phyloP scores from a whole-genome alignment of 2,888 invertebrate species.

The Cerastis leucographa region DNA sequence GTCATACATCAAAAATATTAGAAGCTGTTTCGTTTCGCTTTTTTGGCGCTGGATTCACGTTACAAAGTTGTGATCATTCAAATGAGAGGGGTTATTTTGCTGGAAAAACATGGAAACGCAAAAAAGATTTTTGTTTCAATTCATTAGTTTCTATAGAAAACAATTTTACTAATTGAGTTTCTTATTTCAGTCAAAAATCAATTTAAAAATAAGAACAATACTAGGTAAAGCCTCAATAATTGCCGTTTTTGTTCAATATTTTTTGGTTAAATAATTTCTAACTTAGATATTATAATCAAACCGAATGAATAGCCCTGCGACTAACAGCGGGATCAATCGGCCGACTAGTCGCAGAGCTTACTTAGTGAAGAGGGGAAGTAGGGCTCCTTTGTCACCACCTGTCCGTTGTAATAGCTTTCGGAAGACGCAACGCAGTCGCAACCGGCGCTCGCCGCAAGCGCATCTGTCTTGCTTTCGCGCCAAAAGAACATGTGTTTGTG shows the following conservation, averaged over 20 bases:
- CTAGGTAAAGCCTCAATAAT: constrained; percentile 1
- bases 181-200: constrained; percentile 1
- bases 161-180: constrained; percentile 27
- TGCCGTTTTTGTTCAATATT: constrained; percentile 15
- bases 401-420: constrained; percentile 87
- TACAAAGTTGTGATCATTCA: constrained; percentile 28
- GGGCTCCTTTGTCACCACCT: constrained; percentile 88
- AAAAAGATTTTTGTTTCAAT: constrained; percentile 4
- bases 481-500: constrained; percentile 77
- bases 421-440: constrained; percentile 84
- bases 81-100: constrained; percentile 23
- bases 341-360: constrained; percentile 70
- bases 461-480: constrained; percentile 87
- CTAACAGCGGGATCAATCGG: constrained; percentile 69
- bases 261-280: constrained; percentile 34
- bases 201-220: constrained; percentile 6
- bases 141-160: constrained; percentile 11
- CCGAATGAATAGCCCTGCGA: constrained; percentile 57
- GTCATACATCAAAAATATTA: constrained; percentile 55
- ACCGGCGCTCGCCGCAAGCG: constrained; percentile 80
- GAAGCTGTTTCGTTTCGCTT: constrained; percentile 22
- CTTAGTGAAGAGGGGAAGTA: constrained; percentile 82
- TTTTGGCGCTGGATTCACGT: constrained; percentile 9
- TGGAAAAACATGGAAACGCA: neutral
- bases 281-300: constrained; percentile 19